phyloP scores from a whole-genome alignment of 2,113 vertebrate species.

The Sterrhoptilus dennistouni region DNA sequence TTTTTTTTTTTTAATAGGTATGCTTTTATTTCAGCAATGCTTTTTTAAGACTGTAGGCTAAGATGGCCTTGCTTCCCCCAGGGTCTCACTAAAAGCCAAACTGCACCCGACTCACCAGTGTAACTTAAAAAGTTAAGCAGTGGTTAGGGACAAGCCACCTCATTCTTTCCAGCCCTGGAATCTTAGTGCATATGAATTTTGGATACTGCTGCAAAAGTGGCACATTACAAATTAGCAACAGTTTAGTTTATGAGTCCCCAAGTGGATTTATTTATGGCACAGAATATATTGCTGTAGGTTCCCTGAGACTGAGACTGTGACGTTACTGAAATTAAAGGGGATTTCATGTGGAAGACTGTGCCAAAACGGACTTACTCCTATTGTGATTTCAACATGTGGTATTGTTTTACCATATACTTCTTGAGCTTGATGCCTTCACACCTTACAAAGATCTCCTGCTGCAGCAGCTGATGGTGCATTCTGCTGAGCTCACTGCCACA shows the following conservation, averaged over 20 bases:
- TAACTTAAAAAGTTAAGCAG: conserved; percentile 66
- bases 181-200: conserved; percentile 63
- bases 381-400: conserved; percentile 56
- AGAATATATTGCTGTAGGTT: conserved; percentile 69
- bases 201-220: conserved; percentile 66
- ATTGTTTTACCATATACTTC: conserved; percentile 47
- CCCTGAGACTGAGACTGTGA: conserved; percentile 38
- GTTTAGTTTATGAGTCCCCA: conserved; percentile 67
- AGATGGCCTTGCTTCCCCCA: conserved; percentile 29
- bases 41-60: conserved; percentile 29
- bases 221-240: conserved; percentile 71
- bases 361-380: conserved; percentile 46
- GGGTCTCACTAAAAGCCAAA: conserved; percentile 62
- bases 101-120: conserved; percentile 57
- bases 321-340: conserved; percentile 61
- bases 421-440: conserved; percentile 43
- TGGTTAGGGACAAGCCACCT: conserved; percentile 65
- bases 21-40: conserved; percentile 49
- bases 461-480: conserved; percentile 7
- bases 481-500: not conserved
- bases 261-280: conserved; percentile 64
- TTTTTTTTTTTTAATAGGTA: not conserved
- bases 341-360: conserved; percentile 39
- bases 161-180: conserved; percentile 71
- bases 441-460: conserved; percentile 45